Conservation (phyloP, 2,113 vertebrate genomes). For the Seriola aureovittata region DNA sequence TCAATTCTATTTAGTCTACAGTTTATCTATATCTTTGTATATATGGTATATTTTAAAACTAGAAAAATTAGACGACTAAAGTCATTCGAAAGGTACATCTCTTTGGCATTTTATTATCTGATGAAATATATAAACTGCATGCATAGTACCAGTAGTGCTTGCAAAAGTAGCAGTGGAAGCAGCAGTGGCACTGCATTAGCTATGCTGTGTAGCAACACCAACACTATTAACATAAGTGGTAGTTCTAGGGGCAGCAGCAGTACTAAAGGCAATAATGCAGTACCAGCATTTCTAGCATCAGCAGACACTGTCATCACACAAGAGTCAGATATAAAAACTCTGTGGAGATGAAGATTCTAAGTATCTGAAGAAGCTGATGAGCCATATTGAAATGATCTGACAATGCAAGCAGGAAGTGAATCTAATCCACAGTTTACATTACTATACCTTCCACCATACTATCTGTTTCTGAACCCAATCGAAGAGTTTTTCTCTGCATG, state of each 20-base stretch:
- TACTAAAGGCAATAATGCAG: neutral
- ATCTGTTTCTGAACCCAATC: no score
- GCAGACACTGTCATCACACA: neutral
- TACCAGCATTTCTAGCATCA: neutral
- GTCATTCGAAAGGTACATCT: neutral
- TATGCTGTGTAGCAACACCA: neutral
- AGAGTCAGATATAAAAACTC: neutral
- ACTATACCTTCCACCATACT: no score
- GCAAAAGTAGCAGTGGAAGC: neutral
- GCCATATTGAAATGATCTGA: neutral
- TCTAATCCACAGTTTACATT: neutral
- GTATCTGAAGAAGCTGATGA: neutral
- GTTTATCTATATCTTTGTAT: neutral
- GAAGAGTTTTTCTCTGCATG: no score
- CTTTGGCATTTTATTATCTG: neutral
- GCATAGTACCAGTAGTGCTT: neutral
- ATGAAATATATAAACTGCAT: neutral
- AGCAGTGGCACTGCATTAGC: neutral
- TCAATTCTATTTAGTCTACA: neutral
- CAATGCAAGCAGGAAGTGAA: neutral
- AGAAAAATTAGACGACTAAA: neutral
- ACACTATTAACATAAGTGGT: neutral
- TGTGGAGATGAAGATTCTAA: neutral
- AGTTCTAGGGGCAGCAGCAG: neutral
- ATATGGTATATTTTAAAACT: neutral